These are phyloP conservation scores for Pelodiscus sinensis DNA, from an alignment of 2,113 vertebrate genomes.

Conservation along the genomic window DNA sequence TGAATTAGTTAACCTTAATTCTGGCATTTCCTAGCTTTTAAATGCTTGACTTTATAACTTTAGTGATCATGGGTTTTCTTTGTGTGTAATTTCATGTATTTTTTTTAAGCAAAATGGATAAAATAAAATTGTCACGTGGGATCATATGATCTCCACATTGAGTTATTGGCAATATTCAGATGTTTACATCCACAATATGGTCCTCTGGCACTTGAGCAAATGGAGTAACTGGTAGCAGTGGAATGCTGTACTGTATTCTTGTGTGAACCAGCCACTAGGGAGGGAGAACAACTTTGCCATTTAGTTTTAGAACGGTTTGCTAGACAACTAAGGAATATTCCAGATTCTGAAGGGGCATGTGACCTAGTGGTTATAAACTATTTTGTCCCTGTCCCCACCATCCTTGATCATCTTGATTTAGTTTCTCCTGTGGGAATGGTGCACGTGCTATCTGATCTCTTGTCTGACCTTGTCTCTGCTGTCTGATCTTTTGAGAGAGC, in stretches of 20 bases:
- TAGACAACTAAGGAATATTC: not conserved
- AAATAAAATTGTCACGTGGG: not conserved
- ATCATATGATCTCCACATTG: not conserved
- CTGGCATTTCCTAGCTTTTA: not conserved
- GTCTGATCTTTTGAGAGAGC: not conserved
- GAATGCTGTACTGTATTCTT: not conserved
- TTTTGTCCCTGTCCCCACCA: not conserved
- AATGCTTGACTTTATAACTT: not conserved
- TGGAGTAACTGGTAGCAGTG: not conserved
- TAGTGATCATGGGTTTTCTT: not conserved
- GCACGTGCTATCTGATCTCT: not conserved
- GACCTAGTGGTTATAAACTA: not conserved
- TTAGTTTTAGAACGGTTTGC: not conserved
- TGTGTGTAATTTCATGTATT: not conserved
- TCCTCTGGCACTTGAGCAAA: not conserved
- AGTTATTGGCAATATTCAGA: not conserved
- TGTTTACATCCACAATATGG: not conserved
- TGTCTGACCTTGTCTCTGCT: not conserved
- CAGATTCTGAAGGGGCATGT: not conserved
- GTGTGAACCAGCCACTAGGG: not conserved
- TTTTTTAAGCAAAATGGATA: not conserved
- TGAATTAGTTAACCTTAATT: not conserved
- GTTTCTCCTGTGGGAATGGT: not conserved
- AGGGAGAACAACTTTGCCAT: not conserved
- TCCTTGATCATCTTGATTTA: rapidly evolving